These are phyloP conservation scores for Pristionchus japonicus DNA, from an alignment of 2,888 invertebrate species.

Conservation along the genomic window DNA sequence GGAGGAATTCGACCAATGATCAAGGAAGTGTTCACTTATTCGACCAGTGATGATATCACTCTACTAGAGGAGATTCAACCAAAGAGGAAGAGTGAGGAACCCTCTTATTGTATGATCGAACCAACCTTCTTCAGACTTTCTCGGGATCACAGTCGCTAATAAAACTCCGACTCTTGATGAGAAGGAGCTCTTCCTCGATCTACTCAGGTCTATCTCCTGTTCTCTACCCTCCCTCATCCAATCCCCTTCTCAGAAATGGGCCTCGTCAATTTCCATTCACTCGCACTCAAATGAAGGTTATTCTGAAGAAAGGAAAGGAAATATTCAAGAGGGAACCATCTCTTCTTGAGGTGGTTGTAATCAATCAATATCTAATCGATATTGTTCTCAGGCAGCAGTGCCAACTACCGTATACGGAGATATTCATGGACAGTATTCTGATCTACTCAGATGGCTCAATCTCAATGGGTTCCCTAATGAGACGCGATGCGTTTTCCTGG, in stretches of 20 bases:
- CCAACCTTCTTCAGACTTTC: neutral
- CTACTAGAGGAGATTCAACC: conserved; percentile 14
- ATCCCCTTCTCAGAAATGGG: conserved; percentile 53
- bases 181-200: conserved; percentile 13
- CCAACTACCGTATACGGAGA: conserved; percentile 56
- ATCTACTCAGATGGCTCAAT: conserved; percentile 59
- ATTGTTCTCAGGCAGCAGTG: conserved; percentile 56
- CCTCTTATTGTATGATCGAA: too few species aligned
- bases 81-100: neutral
- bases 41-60: conserved; percentile 40
- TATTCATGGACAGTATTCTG: conserved; percentile 61
- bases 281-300: conserved; percentile 45
- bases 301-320: conserved; percentile 49
- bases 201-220: neutral
- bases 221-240: neutral
- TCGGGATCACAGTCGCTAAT: neutral
- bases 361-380: too few species aligned
- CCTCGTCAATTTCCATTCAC: conserved; percentile 52
- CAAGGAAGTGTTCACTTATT: conserved; percentile 23
- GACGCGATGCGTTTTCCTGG: conserved; percentile 51
- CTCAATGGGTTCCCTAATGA: conserved; percentile 61
- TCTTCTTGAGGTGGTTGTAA: conserved; percentile 49
- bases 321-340: conserved; percentile 48
- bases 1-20: neutral
- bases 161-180: conserved; percentile 1